Evolutionary conservation across 2,113 vertebrate species (phyloP).

Genomic region (Spea multiplicata): DNA sequence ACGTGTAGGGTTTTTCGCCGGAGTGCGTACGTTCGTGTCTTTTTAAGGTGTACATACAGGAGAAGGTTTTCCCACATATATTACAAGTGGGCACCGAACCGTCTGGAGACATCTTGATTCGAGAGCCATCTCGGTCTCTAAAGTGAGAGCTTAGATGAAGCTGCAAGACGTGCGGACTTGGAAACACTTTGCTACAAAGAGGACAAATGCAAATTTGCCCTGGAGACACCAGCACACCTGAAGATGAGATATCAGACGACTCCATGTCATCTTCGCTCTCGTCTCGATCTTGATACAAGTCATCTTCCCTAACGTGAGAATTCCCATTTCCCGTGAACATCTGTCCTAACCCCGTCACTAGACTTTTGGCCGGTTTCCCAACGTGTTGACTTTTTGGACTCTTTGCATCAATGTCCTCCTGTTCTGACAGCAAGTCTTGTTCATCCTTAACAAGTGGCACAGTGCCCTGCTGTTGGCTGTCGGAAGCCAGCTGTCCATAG

Average conservation of each 20-base stretch:
- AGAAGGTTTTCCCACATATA: constrained; percentile 97
- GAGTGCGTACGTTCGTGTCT: constrained; percentile 97
- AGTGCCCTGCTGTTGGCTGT: constrained; percentile 83
- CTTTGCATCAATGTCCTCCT: constrained; percentile 76
- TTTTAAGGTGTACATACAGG: constrained; percentile 94
- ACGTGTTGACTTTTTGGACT: constrained; percentile 81
- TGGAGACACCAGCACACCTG: constrained; percentile 75
- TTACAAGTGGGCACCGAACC: constrained; percentile 88
- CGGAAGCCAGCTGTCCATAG: constrained; percentile 85
- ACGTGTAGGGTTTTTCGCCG: constrained; percentile 96
- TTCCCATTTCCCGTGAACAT: constrained; percentile 76
- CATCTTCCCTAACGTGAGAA: constrained; percentile 78
- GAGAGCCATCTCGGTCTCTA: constrained; percentile 81
- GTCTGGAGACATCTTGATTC: constrained; percentile 81
- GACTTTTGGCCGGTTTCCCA: constrained; percentile 78
- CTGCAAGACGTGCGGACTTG: constrained; percentile 85
- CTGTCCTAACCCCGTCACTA: constrained; percentile 81
- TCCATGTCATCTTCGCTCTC: constrained; percentile 76
- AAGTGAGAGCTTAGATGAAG: constrained; percentile 94
- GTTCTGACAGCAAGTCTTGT: constrained; percentile 86
- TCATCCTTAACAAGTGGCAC: constrained; percentile 87
- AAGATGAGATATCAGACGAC: constrained; percentile 82
- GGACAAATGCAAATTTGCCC: constrained; percentile 88
- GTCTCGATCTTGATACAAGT: constrained; percentile 75
- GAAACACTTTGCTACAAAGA: constrained; percentile 91